These are phyloP conservation scores for Cordilura impudica DNA, from an alignment of 2,888 invertebrate species.

Conservation along the genomic window DNA sequence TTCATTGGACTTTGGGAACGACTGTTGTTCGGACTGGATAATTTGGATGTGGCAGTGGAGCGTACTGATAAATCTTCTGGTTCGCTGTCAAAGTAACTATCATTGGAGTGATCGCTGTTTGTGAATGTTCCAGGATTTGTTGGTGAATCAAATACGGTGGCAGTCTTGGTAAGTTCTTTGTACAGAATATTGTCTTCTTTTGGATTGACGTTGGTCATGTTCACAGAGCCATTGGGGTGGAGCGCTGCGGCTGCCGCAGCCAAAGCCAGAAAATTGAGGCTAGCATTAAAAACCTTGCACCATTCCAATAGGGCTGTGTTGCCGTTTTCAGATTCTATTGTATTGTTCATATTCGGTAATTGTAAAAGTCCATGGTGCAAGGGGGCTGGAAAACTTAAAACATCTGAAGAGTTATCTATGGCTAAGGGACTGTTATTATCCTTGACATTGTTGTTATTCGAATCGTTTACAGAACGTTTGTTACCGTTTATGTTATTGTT, in stretches of 20 bases:
- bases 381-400: constrained; percentile 32
- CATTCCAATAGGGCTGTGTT: constrained; percentile 83
- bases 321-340: constrained; percentile 63
- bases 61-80: constrained; percentile 76
- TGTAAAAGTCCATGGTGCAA: constrained; percentile 62
- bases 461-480: constrained; percentile 65
- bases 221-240: constrained; percentile 56
- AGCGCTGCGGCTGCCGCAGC: constrained; percentile 71
- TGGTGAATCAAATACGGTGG: constrained; percentile 21
- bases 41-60: constrained; percentile 68
- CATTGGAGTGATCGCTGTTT: constrained; percentile 70
- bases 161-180: constrained; percentile 81
- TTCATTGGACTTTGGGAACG: constrained; percentile 71
- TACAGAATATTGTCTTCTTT: constrained; percentile 81
- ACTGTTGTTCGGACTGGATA: constrained; percentile 68
- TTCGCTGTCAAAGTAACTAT: constrained; percentile 73
- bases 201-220: constrained; percentile 69
- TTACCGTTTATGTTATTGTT: constrained; percentile 29
- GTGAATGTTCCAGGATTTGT: constrained; percentile 66
- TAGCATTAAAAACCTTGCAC: constrained; percentile 84
- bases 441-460: constrained; percentile 67
- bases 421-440: constrained; percentile 40
- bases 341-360: constrained; percentile 62
- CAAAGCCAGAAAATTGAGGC: constrained; percentile 71
- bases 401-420: constrained; percentile 7